Evolutionary conservation across 2,113 vertebrate genomes (phyloP).

Genomic region (Edolisoma coerulescens): DNA sequence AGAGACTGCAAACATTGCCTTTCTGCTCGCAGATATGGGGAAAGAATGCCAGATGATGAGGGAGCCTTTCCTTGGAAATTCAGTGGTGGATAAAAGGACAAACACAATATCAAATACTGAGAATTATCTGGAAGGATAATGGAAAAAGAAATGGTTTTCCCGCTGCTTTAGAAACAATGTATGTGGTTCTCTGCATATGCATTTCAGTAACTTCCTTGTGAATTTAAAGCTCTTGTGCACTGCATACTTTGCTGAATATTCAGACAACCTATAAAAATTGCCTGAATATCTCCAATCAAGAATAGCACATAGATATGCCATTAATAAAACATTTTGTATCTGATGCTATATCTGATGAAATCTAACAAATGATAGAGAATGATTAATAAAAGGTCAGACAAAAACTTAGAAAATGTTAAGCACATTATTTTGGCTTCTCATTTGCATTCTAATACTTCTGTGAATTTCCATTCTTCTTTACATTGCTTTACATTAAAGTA

Average conservation of each 20-base stretch:
- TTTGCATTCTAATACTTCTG: not conserved
- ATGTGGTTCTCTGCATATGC: not conserved
- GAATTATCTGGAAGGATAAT: not conserved
- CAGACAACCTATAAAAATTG: not conserved
- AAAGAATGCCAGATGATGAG: not conserved
- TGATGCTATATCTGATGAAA: not conserved
- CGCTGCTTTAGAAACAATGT: not conserved
- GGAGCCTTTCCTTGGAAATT: not conserved
- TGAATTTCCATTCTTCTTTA: not conserved
- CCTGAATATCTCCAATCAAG: not conserved
- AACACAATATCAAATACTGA: not conserved
- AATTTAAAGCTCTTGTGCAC: not conserved
- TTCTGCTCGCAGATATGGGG: not conserved
- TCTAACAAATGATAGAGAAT: not conserved
- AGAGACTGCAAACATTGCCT: not conserved
- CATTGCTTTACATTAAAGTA: not conserved
- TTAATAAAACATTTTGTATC: constrained; percentile 28
- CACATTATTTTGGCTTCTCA: not conserved
- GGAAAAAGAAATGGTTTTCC: not conserved
- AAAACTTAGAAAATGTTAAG: not conserved
- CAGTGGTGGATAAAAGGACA: not conserved
- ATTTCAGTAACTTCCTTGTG: not conserved
- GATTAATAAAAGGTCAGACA: constrained; percentile 28
- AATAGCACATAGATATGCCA: not conserved
- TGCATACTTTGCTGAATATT: not conserved